Base-by-base conservation (phyloP, 2,888 invertebrate species). In the Phalangium opilio region DNA sequence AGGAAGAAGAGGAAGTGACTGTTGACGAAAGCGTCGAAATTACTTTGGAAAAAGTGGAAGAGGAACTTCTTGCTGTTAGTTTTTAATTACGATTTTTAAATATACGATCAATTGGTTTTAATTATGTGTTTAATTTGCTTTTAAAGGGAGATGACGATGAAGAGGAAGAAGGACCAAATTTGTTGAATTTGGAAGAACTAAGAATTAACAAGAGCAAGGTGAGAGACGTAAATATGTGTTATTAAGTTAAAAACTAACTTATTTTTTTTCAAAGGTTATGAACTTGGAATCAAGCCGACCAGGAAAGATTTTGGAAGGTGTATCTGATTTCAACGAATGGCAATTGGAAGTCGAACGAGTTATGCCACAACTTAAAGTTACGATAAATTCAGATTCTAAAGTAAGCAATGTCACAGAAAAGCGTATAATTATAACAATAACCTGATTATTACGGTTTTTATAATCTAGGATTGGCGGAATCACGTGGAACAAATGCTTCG, bases 341-440 rank as follows among this genome's bases (percentile, higher is more conserved):
- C 81, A 83, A 60, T 66, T 91, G 48, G 96, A 98, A 67, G 71
- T 98, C 42, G 96, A 98, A 66, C 73, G 90, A 60, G 91, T 95
- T 27, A 72, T 90, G 48, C 95, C 95, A 1, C 84, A 87, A 54
- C 72, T 98, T 7, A 73, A 72, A 61, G 69, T 75, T 41, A 70
- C 71, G 5, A 64, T 74, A 21, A 62, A 72, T 50, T 67, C 70
- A 41, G 72, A 72, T 59, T 67, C 66, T 42, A 69, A 70, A 61
- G 69, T 68, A 52, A 41, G n/a, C n/a, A n/a, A n/a, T n/a, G n/a
- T n/a, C n/a, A n/a, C n/a, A n/a, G n/a, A n/a, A n/a, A n/a, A n/a
- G n/a, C n/a, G n/a, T n/a, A n/a, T n/a, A n/a, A n/a, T n/a, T n/a
- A n/a, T n/a, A n/a, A n/a, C n/a, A n/a, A n/a, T n/a, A n/a, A n/a